phyloP scores from a whole-genome alignment of 2,113 vertebrate species.

The Petaurus breviceps region DNA sequence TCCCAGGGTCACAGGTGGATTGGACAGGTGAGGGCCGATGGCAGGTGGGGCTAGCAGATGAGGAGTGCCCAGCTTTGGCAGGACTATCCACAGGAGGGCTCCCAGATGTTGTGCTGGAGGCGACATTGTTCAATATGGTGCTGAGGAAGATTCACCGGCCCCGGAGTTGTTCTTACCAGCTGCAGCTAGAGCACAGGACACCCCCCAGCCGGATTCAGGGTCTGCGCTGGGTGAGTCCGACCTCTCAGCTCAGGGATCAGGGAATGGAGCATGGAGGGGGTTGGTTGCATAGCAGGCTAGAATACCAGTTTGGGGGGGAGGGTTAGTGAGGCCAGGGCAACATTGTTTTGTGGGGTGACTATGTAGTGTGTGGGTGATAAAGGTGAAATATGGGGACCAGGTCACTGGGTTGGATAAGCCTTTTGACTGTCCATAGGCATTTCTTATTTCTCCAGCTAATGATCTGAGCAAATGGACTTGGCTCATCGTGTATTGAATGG shows the following conservation, averaged over 20 bases:
- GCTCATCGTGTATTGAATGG: background rate
- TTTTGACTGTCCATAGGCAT: constrained; percentile 34
- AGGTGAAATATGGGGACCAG: background rate
- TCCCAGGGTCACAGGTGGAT: constrained; percentile 59
- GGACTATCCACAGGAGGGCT: constrained; percentile 17
- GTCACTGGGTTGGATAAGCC: constrained; percentile 13
- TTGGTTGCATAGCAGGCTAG: background rate
- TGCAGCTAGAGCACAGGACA: constrained; percentile 85
- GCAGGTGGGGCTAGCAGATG: constrained; percentile 64
- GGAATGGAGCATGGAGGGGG: rapidly evolving
- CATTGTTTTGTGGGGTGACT: background rate
- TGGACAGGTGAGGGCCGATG: constrained; percentile 74
- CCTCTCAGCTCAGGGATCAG: background rate
- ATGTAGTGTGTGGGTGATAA: too few species aligned
- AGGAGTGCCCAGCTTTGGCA: constrained; percentile 34
- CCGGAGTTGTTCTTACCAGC: constrained; percentile 91
- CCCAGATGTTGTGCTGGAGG: constrained; percentile 45
- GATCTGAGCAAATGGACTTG: constrained; percentile 6
- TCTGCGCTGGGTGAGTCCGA: constrained; percentile 90
- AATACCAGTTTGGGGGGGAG: background rate
- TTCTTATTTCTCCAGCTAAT: background rate
- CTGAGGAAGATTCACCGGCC: constrained; percentile 91
- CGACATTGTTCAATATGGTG: constrained; percentile 68
- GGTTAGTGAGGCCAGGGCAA: background rate
- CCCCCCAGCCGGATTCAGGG: constrained; percentile 87